Conservation (phyloP, 92 coral and sea anemone species). For the Porites evermanni region DNA sequence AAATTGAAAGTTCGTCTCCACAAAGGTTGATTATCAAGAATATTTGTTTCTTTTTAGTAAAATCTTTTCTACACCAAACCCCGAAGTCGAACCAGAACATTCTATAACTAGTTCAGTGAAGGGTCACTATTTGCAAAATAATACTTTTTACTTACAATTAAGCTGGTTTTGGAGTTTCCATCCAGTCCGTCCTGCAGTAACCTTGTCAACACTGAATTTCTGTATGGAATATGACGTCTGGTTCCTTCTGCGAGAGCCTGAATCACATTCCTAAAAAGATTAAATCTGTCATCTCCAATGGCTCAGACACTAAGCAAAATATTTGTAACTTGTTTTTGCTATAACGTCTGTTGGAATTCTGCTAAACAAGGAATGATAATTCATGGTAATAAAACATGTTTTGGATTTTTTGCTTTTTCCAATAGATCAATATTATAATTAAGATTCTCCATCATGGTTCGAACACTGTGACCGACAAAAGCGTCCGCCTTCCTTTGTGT, state of each 20-base stretch:
- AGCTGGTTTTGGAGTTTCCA: slow-evolving; percentile 87
- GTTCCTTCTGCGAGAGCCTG: slow-evolving; percentile 89
- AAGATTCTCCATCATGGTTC: too few relatives aligned
- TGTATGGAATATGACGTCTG: slow-evolving; percentile 81
- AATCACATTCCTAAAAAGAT: slow-evolving; percentile 76
- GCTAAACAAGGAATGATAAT: not conserved
- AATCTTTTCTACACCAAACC: too few relatives aligned
- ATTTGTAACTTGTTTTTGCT: not conserved
- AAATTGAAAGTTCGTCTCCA: too few relatives aligned
- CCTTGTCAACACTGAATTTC: slow-evolving; percentile 83
- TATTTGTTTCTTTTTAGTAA: too few relatives aligned
- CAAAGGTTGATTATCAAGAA: too few relatives aligned
- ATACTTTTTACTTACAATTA: slow-evolving; percentile 66
- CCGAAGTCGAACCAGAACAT: too few relatives aligned
- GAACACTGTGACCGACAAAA: too few relatives aligned
- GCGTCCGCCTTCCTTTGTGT: too few relatives aligned
- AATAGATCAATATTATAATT: too few relatives aligned
- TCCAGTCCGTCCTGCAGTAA: slow-evolving; percentile 84
- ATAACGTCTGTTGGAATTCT: not conserved
- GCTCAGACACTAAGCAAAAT: not conserved
- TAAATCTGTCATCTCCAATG: not conserved
- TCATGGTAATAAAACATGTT: too few relatives aligned
- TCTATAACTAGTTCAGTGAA: too few relatives aligned
- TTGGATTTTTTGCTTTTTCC: too few relatives aligned
- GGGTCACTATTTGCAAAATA: not conserved